phyloP scores from a whole-genome alignment of 37 sponge, comb jelly and placozoan genomes.

The Hormiphora californensis region DNA sequence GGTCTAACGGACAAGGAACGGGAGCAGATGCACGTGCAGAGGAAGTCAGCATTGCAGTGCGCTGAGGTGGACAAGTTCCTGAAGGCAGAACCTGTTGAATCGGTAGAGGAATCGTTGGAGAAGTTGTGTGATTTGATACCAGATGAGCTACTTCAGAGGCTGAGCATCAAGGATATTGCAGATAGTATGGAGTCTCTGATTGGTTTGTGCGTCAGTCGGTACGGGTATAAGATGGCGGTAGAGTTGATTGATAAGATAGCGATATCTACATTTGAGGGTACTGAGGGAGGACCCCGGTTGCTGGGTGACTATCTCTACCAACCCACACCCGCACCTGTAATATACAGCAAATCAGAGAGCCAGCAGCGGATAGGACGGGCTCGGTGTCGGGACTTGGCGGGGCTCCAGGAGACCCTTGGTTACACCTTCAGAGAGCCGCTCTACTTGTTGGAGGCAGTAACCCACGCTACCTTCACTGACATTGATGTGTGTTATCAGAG shows the following conservation, averaged over 20 bases:
- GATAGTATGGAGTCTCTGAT: slow-evolving; percentile 84
- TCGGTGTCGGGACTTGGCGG: background rate
- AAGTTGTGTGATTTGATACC: slow-evolving; percentile 33
- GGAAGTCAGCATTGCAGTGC: background rate
- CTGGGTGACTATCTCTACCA: background rate
- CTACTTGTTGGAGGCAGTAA: slow-evolving; percentile 80
- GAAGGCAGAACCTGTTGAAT: background rate
- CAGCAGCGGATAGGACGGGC: background rate
- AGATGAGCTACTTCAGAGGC: slow-evolving; percentile 56
- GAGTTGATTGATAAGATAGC: slow-evolving; percentile 53
- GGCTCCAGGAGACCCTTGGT: slow-evolving; percentile 22
- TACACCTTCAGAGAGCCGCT: slow-evolving; percentile 68
- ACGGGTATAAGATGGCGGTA: slow-evolving; percentile 70
- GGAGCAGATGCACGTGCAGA: too few species aligned
- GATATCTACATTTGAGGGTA: background rate
- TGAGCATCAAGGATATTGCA: slow-evolving; percentile 85
- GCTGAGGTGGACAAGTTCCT: background rate
- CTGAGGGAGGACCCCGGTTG: background rate
- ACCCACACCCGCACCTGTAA: background rate
- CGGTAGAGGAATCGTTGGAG: background rate
- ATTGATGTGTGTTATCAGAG: slow-evolving; percentile 84
- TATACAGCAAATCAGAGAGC: background rate
- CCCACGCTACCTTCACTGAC: slow-evolving; percentile 81
- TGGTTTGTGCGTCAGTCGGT: slow-evolving; percentile 77
- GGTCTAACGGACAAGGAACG: background rate